Evolutionary conservation across 2,888 invertebrate genomes (phyloP), one percentile per base, ranked within the genome.

Genomic region (Rhynchonema sp.): DNA sequence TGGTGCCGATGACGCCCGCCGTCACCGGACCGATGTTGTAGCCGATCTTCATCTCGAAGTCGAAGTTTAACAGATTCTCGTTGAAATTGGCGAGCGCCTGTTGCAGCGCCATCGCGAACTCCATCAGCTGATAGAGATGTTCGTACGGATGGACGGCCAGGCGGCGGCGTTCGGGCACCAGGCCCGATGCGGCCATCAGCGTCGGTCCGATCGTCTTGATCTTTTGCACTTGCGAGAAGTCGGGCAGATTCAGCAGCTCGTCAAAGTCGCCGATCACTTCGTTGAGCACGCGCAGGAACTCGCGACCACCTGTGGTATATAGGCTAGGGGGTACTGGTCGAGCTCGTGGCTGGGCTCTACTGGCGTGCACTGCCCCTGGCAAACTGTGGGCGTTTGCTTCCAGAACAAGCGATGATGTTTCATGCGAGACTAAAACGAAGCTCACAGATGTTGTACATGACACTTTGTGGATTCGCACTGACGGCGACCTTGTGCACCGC

Each of bases 261-360:
- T 96, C 94, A 70, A 94, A 92, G 75, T 96, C 94, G 0, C 86
- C 89, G 63, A 92, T 89, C 59, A 96, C 78, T 73, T 96, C 94
- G 75, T 96, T 96, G 57, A 96, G 80, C 17, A 96, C 91, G 23
- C 94, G 80, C 65, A 96, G 77, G 74, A 87, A 94, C 75, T 96
- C 94, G 70, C 87, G 85, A 2, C 94, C 94, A 46, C 69, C 62
- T 61, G 54, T 6, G 59, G 53, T 9, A 6, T 54, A 9, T 6
- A 58, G 27, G 46, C 23, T 13, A 52, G n/a, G n/a, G n/a, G n/a
- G n/a, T n/a, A n/a, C n/a, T n/a, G n/a, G n/a, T n/a, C n/a, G n/a
- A n/a, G n/a, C n/a, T n/a, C n/a, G n/a, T n/a, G n/a, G n/a, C n/a
- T n/a, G n/a, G n/a, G n/a, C n/a, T n/a, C n/a, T n/a, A n/a, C n/a